Conservation (phyloP, 64 coral and sea anemone genomes). For the Cladopsammia gracilis region DNA sequence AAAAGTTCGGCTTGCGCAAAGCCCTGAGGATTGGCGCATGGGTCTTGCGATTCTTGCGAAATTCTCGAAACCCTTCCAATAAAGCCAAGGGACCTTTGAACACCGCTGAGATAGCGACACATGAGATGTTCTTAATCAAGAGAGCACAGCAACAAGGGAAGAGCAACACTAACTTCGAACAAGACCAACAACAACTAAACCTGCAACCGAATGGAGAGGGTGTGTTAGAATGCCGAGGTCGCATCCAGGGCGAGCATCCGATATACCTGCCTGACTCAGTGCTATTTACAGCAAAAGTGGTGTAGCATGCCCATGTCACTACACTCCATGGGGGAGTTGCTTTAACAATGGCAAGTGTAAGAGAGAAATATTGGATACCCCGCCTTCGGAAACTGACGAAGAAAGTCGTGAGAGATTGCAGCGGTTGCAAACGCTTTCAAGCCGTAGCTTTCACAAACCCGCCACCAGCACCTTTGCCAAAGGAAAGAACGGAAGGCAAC, state of each 20-base stretch:
- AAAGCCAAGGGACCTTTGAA: slow-evolving; percentile 28
- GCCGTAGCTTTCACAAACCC: slow-evolving; percentile 44
- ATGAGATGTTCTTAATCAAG: slow-evolving; percentile 45
- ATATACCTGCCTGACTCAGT: slow-evolving; percentile 59
- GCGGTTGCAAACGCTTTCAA: slow-evolving; percentile 66
- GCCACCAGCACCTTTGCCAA: slow-evolving; percentile 30
- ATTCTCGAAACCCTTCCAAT: slow-evolving; percentile 5
- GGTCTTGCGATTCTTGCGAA: slow-evolving; percentile 55
- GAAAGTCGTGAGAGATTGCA: slow-evolving; percentile 28
- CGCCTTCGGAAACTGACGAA: slow-evolving; percentile 45
- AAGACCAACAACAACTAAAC: slow-evolving; percentile 47
- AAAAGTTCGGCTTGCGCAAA: slow-evolving; percentile 49
- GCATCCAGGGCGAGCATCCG: slow-evolving; percentile 36
- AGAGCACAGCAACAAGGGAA: slow-evolving; percentile 35
- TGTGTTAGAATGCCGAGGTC: slow-evolving; percentile 48
- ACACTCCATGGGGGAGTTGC: slow-evolving; percentile 3
- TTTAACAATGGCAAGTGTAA: slow-evolving; percentile 79
- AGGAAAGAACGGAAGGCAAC: background rate
- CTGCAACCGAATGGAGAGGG: slow-evolving; percentile 45
- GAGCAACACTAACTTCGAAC: slow-evolving; percentile 11
- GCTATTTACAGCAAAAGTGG: slow-evolving; percentile 28
- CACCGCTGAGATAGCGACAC: slow-evolving; percentile 48
- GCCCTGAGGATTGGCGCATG: slow-evolving; percentile 64
- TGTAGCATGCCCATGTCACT: slow-evolving; percentile 21
- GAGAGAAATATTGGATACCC: slow-evolving; percentile 74